phyloP scores from a whole-genome alignment of 1,140 invertebrate species.

The Drosophila insularis region DNA sequence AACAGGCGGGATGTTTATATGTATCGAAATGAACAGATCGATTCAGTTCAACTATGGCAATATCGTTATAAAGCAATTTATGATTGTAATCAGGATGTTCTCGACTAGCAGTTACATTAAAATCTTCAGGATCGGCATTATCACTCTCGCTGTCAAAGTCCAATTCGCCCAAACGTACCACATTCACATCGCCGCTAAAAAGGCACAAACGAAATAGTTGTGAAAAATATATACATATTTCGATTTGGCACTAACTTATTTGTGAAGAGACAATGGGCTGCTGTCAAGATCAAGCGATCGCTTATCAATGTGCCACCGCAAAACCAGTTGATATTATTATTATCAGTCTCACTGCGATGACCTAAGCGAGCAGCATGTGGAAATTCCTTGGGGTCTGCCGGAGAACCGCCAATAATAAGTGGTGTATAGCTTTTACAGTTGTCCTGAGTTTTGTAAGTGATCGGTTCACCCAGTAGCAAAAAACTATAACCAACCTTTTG shows the following conservation, averaged over 20 bases:
- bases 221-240: neutral
- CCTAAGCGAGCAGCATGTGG: slow-evolving; percentile 81
- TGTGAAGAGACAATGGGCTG: slow-evolving; percentile 77
- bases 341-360: slow-evolving; percentile 25
- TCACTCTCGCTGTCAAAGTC: slow-evolving; percentile 51
- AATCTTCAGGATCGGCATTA: slow-evolving; percentile 62
- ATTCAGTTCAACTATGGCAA: slow-evolving; percentile 48
- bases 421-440: slow-evolving; percentile 55
- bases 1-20: slow-evolving; percentile 67
- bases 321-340: slow-evolving; percentile 55
- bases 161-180: slow-evolving; percentile 60
- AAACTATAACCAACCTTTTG: slow-evolving; percentile 44
- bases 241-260: slow-evolving; percentile 26
- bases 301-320: slow-evolving; percentile 82
- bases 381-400: slow-evolving; percentile 75
- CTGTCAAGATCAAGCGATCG: slow-evolving; percentile 74
- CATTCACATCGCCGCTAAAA: slow-evolving; percentile 41
- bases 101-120: slow-evolving; percentile 25
- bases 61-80: slow-evolving; percentile 54
- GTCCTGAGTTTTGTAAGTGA: slow-evolving; percentile 41
- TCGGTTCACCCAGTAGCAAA: slow-evolving; percentile 25
- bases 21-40: slow-evolving; percentile 41
- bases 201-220: neutral
- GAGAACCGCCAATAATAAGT: slow-evolving; percentile 52
- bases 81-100: slow-evolving; percentile 43